A percentile compares a stretch with the other conserved stretches of the same genome.
These are phyloP conservation scores for Merluccius polli DNA, from an alignment of 2,797 vertebrate genomes.

Conservation along the genomic window DNA sequence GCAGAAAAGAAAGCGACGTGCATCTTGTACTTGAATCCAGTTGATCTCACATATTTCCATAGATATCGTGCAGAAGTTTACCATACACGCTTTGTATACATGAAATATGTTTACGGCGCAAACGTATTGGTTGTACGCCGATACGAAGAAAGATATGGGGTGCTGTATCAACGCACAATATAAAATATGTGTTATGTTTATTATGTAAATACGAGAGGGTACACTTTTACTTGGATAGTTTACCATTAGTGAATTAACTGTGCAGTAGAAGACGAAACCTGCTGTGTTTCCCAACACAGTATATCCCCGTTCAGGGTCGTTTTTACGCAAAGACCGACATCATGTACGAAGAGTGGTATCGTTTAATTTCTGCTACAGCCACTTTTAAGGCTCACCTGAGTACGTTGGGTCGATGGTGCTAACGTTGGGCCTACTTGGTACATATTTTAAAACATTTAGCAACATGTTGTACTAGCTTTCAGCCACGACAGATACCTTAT, in stretches of 20 bases:
- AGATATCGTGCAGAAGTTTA: not conserved
- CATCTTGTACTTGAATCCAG: conserved; percentile 22
- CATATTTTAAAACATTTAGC: too few relatives aligned
- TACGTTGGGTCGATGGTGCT: not conserved
- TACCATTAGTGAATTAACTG: not conserved
- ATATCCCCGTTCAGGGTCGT: too few relatives aligned
- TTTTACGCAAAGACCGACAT: too few relatives aligned
- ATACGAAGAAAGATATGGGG: not conserved
- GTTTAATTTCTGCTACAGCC: not conserved
- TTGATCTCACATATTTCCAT: conserved; percentile 17
- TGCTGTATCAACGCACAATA: not conserved
- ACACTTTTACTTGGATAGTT: not conserved
- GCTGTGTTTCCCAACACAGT: too few relatives aligned
- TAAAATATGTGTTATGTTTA: too few relatives aligned
- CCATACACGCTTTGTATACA: not conserved
- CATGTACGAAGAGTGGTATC: too few relatives aligned
- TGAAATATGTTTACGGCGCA: not conserved
- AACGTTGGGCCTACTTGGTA: not conserved
- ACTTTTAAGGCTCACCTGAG: too few relatives aligned
- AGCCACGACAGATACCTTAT: too few relatives aligned
- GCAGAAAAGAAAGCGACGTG: not conserved
- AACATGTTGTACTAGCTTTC: too few relatives aligned
- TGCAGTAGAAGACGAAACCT: not conserved
- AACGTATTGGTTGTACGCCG: not conserved
- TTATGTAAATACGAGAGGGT: too few relatives aligned